These are phyloP conservation scores for Anaspis maculata DNA, from an alignment of 2,888 invertebrate genomes.

Conservation along the genomic window DNA sequence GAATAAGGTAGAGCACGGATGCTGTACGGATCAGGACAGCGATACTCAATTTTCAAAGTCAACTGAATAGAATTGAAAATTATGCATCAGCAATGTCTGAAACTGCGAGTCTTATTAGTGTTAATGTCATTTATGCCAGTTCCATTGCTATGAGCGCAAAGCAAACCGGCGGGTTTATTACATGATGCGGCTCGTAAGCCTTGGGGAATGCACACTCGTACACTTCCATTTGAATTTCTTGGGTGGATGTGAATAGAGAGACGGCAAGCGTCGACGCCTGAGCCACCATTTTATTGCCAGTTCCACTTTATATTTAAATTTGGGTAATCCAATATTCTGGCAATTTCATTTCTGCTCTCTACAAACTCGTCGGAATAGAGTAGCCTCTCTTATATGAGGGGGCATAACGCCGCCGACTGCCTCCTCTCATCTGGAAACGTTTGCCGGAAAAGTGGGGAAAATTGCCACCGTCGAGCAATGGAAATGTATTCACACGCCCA, in stretches of 20 bases:
- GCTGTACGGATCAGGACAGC: no score
- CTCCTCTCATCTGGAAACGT: slow-evolving; percentile 22
- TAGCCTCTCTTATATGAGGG: slow-evolving; percentile 30
- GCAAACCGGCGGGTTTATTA: slow-evolving; percentile 24
- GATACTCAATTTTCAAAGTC: no score
- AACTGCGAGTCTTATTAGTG: slow-evolving; percentile 7
- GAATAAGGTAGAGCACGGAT: no score
- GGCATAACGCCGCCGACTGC: slow-evolving; percentile 22
- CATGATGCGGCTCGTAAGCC: slow-evolving; percentile 23
- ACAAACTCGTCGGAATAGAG: slow-evolving; percentile 22
- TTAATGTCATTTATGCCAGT: slow-evolving; percentile 4
- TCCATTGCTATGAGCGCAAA: no score
- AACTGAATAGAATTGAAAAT: slow-evolving; percentile 3
- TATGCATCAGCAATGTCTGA: not conserved
- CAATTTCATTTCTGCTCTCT: slow-evolving; percentile 38
- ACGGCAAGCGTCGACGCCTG: no score
- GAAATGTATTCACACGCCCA: slow-evolving; percentile 32
- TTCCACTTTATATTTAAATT: slow-evolving; percentile 45
- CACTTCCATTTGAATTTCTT: slow-evolving; percentile 13
- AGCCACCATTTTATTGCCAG: slow-evolving; percentile 31
- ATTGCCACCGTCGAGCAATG: slow-evolving; percentile 31
- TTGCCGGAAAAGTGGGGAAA: slow-evolving; percentile 31
- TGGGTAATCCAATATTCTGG: slow-evolving; percentile 41
- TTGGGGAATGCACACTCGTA: slow-evolving; percentile 17
- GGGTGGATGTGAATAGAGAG: not conserved